A percentile compares a stretch with the other conserved stretches of the same genome.
These are phyloP conservation scores for Smutsia temminckii DNA, from an alignment of 2,797 vertebrate species.

Conservation along the genomic window DNA sequence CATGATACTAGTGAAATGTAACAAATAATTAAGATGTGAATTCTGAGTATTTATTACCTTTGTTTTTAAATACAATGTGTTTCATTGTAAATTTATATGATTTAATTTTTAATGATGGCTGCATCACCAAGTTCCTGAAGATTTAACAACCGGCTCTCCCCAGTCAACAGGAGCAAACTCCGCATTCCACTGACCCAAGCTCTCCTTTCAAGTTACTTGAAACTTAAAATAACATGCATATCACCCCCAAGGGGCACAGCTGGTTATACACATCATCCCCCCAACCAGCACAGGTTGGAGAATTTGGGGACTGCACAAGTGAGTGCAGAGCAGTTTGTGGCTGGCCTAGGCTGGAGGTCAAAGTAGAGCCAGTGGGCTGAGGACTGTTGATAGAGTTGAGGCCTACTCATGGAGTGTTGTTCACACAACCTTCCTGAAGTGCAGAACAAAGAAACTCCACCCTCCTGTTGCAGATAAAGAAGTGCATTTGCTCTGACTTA, in stretches of 20 bases:
- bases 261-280: neutral
- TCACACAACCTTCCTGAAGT: neutral
- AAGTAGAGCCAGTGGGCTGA: neutral
- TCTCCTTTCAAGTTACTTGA: slow-evolving; percentile 13
- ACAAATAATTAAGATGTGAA: neutral
- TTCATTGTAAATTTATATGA: neutral
- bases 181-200: neutral
- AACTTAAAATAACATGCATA: slow-evolving; percentile 41
- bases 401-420: neutral
- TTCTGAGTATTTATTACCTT: neutral
- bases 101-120: neutral
- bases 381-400: neutral
- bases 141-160: neutral
- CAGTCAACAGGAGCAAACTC: neutral
- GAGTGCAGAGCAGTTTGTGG: neutral
- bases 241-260: neutral
- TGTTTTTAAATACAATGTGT: neutral
- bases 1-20: neutral
- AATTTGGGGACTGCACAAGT: neutral
- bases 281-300: neutral
- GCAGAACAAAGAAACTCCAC: neutral
- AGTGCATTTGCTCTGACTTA: neutral
- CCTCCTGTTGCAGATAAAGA: neutral
- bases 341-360: neutral
- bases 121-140: neutral